Percentiles rank a stretch among this genome's conserved stretches.
Conservation (phyloP, 2,113 vertebrate genomes). For the Corythaeola cristata region DNA sequence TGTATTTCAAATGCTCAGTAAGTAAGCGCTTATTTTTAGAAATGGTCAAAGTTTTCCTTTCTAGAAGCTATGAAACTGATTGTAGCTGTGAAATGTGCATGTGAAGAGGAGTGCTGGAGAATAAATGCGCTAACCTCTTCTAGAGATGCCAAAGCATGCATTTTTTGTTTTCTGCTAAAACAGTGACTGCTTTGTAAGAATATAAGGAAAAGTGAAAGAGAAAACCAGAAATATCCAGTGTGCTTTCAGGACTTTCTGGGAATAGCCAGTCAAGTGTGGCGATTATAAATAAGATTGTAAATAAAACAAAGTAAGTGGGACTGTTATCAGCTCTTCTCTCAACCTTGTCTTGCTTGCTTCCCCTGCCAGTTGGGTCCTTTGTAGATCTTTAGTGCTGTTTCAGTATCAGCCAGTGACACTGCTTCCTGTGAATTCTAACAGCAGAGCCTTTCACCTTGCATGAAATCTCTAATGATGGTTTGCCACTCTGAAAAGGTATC, state of each 20-base stretch:
- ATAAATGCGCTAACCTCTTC: neutral
- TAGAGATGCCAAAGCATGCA: neutral
- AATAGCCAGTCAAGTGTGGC: neutral
- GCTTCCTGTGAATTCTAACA: neutral
- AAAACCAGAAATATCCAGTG: neutral
- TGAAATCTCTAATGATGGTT: neutral
- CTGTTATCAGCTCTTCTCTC: neutral
- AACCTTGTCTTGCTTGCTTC: neutral
- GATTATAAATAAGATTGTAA: neutral
- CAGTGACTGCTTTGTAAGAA: neutral
- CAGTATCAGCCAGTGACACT: neutral
- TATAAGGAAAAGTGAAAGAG: neutral
- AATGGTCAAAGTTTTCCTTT: neutral
- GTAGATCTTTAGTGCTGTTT: neutral
- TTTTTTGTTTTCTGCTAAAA: neutral
- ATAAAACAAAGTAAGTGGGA: neutral
- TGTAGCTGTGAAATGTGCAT: neutral
- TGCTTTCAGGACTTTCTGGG: neutral
- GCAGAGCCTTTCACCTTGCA: neutral
- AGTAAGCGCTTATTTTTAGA: slow-evolving; percentile 52
- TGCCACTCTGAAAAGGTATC: neutral
- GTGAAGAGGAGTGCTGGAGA: neutral
- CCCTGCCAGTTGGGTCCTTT: neutral
- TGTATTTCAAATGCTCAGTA: slow-evolving; percentile 71
- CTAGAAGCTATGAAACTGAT: neutral